Base-by-base conservation (phyloP, 2,113 vertebrate species). In the Sylvia atricapilla region DNA sequence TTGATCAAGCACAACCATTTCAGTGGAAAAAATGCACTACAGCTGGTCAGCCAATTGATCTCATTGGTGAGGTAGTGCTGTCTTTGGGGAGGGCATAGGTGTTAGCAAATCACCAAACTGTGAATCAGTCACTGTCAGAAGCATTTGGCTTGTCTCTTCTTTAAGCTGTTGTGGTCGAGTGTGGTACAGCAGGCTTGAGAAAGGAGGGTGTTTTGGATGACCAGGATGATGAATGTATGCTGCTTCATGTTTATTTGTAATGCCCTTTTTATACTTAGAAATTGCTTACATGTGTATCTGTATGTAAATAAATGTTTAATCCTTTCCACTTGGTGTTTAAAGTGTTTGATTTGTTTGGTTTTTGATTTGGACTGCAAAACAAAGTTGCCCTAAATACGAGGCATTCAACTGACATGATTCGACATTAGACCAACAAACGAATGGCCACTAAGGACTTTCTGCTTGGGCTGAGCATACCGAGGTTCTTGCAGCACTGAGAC, bases 231-330 rank as follows among this genome's bases (percentile, higher is more conserved):
- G 97, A 98, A 97, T 97, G 97, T 98, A 97, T 97, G 93, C 94
- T 86, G 91, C 93, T 94, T 94, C 93, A 93, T 31, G 70, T 97
- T 98, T 95, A 94, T 96, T 98, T 97, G 96, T 98, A 96, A 97
- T 35, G 83, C 78, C 93, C 77, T 96, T 97, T 98, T 97, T 94
- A 64, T 82, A 92, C 96, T 95, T 94, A 97, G 96, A 95, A 97
- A 96, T 96, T 95, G 88, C 95, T 96, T 94, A 96, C 93, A 35
- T 92, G 85, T 97, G 93, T 97, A 96, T 94, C 96, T 97, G 95
- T 98, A 97, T 95, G 94, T 98, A 98, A 98, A 98, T 97, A 98
- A 98, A 98, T 81, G 93, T 97, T 96, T 97, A 95, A 94, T 98
- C 87, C 95, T 98, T 96, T 95, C 94, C 96, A 97, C 53, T 84